A percentile compares a stretch with the other conserved stretches of the same genome.
phyloP scores from a whole-genome alignment of 2,797 vertebrate genomes.

The Pseudochromis fuscus region DNA sequence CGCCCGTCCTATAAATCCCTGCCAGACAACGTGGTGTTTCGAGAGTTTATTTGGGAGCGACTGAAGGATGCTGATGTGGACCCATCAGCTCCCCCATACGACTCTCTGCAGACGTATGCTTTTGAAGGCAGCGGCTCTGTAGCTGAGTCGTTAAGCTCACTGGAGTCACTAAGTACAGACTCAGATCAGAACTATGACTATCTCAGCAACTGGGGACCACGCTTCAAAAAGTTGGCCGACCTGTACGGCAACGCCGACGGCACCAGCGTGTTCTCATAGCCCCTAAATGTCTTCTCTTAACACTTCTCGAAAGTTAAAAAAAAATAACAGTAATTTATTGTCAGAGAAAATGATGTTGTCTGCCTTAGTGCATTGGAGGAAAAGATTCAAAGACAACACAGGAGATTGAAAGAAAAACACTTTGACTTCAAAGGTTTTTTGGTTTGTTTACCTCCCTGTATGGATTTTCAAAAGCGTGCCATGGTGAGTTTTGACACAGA shows the following conservation, averaged over 20 bases:
- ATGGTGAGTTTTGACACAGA: conserved; percentile 75
- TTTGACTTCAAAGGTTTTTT: conserved; percentile 77
- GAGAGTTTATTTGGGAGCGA: conserved; percentile 97
- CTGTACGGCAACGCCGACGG: conserved; percentile 92
- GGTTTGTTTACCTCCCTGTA: conserved; percentile 80
- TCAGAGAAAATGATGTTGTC: conserved; percentile 70
- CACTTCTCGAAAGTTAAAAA: conserved; percentile 40
- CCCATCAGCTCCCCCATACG: conserved; percentile 92
- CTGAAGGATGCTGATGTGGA: conserved; percentile 95
- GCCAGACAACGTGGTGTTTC: conserved; percentile 94
- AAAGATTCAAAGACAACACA: conserved; percentile 75
- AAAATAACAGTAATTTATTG: conserved; percentile 73
- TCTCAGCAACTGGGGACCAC: conserved; percentile 97
- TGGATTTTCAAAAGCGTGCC: conserved; percentile 76
- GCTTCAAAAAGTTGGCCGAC: conserved; percentile 96
- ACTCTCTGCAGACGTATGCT: conserved; percentile 96
- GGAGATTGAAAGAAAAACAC: conserved; percentile 68
- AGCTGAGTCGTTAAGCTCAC: conserved; percentile 94
- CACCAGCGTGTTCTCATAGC: conserved; percentile 91
- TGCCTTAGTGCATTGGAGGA: conserved; percentile 60
- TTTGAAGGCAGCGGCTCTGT: conserved; percentile 96
- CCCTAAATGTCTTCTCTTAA: conserved; percentile 69
- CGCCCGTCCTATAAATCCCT: conserved; percentile 90
- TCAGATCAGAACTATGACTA: conserved; percentile 98
- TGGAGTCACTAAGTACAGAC: conserved; percentile 95